Evolutionary conservation across 2,797 vertebrate genomes (phyloP).

Genomic region (Hapalemur alaotrensis): DNA sequence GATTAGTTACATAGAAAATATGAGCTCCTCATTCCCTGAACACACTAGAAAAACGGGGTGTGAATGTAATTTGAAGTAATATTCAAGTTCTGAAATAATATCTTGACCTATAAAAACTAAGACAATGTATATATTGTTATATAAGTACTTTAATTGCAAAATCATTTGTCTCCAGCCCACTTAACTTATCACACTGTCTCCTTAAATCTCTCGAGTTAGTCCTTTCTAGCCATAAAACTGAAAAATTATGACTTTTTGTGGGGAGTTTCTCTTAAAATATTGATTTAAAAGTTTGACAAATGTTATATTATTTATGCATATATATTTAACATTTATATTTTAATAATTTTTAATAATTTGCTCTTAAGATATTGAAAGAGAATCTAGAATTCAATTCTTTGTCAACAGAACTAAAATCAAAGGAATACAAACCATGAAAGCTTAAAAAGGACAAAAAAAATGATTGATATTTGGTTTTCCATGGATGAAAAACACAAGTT

Average conservation of each 20-base stretch:
- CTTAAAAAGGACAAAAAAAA: slow-evolving; percentile 17
- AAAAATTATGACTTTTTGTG: neutral
- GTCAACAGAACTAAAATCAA: slow-evolving; percentile 5
- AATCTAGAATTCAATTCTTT: slow-evolving; percentile 49
- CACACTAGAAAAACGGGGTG: neutral
- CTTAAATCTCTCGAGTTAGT: neutral
- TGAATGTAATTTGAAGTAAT: slow-evolving; percentile 11
- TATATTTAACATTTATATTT: neutral
- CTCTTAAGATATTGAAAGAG: slow-evolving; percentile 13
- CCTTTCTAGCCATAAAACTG: neutral
- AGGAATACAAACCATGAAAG: neutral
- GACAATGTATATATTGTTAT: neutral
- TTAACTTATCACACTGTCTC: neutral
- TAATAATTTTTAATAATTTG: neutral
- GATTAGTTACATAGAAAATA: slow-evolving; percentile 16
- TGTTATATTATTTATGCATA: neutral
- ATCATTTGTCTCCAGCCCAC: neutral
- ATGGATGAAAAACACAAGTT: slow-evolving; percentile 22
- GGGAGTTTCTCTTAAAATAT: slow-evolving; percentile 11
- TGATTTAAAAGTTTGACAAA: slow-evolving; percentile 16
- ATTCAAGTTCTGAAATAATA: slow-evolving; percentile 18
- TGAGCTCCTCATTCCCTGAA: neutral
- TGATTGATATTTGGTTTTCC: slow-evolving; percentile 14
- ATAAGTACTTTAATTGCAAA: slow-evolving; percentile 33
- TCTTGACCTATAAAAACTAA: neutral